A percentile compares a stretch with the other conserved stretches of the same genome.
phyloP scores from a whole-genome alignment of 2,113 vertebrate genomes.

The Rhea pennata region DNA sequence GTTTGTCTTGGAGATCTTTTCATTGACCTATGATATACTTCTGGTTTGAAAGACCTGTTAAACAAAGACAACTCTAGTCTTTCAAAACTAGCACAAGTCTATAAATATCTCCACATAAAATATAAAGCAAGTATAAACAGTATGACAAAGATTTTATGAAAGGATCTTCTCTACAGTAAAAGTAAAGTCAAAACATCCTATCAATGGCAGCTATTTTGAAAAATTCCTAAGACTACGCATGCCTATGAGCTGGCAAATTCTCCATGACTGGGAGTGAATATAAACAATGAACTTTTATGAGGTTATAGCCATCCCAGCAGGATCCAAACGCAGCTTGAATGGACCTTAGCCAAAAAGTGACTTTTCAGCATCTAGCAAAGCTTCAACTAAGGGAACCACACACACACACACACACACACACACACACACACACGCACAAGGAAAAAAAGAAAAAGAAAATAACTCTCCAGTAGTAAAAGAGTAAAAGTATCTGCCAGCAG shows the following conservation, averaged over 20 bases:
- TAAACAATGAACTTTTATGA: slow-evolving; percentile 59
- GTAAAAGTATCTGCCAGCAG: slow-evolving; percentile 46
- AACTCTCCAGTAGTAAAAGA: slow-evolving; percentile 40
- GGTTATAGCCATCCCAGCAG: neutral
- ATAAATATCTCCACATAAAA: slow-evolving; percentile 53
- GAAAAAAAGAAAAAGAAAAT: neutral
- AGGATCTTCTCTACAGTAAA: slow-evolving; percentile 39
- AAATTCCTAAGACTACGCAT: slow-evolving; percentile 2
- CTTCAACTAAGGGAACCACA: neutral
- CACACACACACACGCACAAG: no score
- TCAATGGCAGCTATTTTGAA: slow-evolving; percentile 40
- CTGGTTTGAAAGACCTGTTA: slow-evolving; percentile 44
- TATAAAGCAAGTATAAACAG: slow-evolving; percentile 44
- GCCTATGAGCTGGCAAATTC: slow-evolving; percentile 11
- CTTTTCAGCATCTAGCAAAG: slow-evolving; percentile 54
- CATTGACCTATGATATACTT: slow-evolving; percentile 34
- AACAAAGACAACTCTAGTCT: slow-evolving; percentile 42
- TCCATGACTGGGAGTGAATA: neutral
- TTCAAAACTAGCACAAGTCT: slow-evolving; percentile 27
- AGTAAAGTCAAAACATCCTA: slow-evolving; percentile 49
- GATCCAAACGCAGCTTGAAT: slow-evolving; percentile 40
- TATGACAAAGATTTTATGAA: slow-evolving; percentile 45
- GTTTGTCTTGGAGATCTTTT: slow-evolving; percentile 47
- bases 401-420: no score
- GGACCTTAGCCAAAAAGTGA: slow-evolving; percentile 51